A percentile compares a stretch with the other conserved stretches of the same genome.
phyloP scores from a whole-genome alignment of 2,888 invertebrate species.

The Eutolmus rufibarbis region DNA sequence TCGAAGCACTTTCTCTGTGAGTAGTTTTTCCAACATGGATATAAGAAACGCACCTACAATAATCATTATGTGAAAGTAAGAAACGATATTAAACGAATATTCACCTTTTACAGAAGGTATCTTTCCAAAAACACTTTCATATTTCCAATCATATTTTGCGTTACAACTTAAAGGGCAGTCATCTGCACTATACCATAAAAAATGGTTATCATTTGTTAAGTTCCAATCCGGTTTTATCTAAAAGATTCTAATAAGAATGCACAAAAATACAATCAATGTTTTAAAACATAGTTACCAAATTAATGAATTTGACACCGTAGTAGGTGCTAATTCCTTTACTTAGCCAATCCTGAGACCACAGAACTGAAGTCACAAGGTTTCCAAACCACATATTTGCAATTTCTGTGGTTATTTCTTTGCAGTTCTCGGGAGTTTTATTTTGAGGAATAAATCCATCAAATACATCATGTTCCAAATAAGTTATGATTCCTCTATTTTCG shows the following conservation, averaged over 20 bases:
- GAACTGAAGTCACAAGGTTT: constrained; percentile 73
- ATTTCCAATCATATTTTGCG: not conserved
- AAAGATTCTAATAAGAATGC: not conserved
- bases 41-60: not conserved
- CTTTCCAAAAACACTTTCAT: not conserved
- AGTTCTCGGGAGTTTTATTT: constrained; percentile 55
- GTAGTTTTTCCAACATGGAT: not conserved
- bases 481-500: no score
- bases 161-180: not conserved
- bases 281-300: no score
- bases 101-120: not conserved
- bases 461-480: no score
- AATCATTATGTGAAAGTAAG: no score
- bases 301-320: constrained; percentile 63
- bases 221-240: constrained; percentile 7
- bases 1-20: not conserved
- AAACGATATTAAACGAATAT: not conserved
- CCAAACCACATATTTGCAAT: constrained; percentile 83
- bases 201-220: not conserved
- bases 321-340: constrained; percentile 75
- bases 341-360: constrained; percentile 72
- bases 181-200: not conserved
- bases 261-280: no score
- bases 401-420: constrained; percentile 69
- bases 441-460: no score